Conservation (phyloP, 2,113 vertebrate genomes). For the Symphodus melops region DNA sequence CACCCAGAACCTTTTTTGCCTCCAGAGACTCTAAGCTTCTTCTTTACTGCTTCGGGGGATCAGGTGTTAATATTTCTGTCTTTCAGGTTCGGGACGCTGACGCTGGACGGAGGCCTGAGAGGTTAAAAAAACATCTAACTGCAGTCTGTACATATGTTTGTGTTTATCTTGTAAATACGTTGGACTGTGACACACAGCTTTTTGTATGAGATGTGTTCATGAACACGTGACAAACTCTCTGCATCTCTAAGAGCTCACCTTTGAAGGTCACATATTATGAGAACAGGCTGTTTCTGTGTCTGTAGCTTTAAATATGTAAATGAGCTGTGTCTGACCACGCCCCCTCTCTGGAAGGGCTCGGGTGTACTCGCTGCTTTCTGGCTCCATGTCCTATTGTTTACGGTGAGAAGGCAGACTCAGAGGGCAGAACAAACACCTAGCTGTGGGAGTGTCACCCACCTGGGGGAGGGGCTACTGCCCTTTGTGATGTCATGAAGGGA, state of each 20-base stretch:
- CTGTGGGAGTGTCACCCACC: too few relatives aligned
- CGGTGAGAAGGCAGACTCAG: too few relatives aligned
- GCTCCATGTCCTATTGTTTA: too few relatives aligned
- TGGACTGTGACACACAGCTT: not conserved
- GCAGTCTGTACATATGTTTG: conserved; percentile 35
- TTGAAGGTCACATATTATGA: not conserved
- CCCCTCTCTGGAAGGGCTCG: too few relatives aligned
- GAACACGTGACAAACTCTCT: not conserved
- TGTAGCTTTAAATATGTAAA: too few relatives aligned
- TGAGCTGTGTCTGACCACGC: too few relatives aligned
- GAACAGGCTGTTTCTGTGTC: too few relatives aligned
- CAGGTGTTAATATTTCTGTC: not conserved
- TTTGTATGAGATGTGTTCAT: conserved; percentile 3
- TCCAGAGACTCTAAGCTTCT: not conserved
- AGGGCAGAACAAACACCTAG: too few relatives aligned
- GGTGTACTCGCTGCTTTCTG: too few relatives aligned
- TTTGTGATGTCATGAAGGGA: too few relatives aligned
- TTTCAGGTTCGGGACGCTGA: conserved; percentile 83
- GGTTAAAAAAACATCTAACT: conserved; percentile 58
- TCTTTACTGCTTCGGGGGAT: too few relatives aligned
- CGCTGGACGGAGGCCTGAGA: conserved; percentile 81
- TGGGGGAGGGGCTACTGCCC: too few relatives aligned
- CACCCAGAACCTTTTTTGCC: not conserved
- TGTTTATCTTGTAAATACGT: conserved; percentile 74
- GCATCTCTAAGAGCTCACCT: not conserved